phyloP scores from a whole-genome alignment of 2,113 vertebrate genomes.

The Paralichthys olivaceus region DNA sequence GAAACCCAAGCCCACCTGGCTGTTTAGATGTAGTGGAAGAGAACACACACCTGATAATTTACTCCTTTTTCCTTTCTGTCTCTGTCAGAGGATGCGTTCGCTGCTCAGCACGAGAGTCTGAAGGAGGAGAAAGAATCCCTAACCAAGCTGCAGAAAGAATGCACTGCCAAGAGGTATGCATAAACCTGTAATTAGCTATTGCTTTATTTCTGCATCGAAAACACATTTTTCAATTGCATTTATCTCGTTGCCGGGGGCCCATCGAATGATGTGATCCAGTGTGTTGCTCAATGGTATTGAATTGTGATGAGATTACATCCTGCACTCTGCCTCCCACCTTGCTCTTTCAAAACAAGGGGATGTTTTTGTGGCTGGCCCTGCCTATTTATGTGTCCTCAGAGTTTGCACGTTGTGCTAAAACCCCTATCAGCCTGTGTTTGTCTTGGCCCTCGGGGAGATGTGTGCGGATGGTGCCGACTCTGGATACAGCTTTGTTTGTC shows the following conservation, averaged over 20 bases:
- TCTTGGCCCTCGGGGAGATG: conserved; percentile 51
- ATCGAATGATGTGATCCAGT: conserved; percentile 2
- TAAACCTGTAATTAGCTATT: conserved; percentile 60
- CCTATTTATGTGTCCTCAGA: conserved; percentile 43
- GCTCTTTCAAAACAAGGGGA: conserved; percentile 47
- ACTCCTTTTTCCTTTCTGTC: conserved; percentile 37
- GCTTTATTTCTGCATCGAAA: conserved; percentile 38
- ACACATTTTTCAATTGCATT: conserved; percentile 12
- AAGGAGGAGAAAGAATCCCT: conserved; percentile 89
- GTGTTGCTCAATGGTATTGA: conserved; percentile 20
- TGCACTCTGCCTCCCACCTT: conserved; percentile 23
- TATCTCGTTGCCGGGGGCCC: conserved; percentile 27
- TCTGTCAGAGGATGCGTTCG: conserved; percentile 88
- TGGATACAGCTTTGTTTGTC: conserved; percentile 60
- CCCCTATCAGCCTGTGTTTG: conserved; percentile 53
- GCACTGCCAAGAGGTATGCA: conserved; percentile 94
- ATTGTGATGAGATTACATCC: conserved; percentile 24
- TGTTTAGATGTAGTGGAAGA: conserved; percentile 58
- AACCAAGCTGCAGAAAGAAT: conserved; percentile 90
- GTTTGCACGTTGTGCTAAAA: conserved; percentile 53
- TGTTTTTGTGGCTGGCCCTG: conserved; percentile 29
- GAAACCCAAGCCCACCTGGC: conserved; percentile 62
- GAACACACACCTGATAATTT: conserved; percentile 63
- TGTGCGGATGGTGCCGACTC: conserved; percentile 19
- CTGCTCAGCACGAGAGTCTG: conserved; percentile 85